Evolutionary conservation across 2,888 invertebrate species (phyloP), one percentile per base, ranked within the genome.

Genomic region (Apamea monoglypha): DNA sequence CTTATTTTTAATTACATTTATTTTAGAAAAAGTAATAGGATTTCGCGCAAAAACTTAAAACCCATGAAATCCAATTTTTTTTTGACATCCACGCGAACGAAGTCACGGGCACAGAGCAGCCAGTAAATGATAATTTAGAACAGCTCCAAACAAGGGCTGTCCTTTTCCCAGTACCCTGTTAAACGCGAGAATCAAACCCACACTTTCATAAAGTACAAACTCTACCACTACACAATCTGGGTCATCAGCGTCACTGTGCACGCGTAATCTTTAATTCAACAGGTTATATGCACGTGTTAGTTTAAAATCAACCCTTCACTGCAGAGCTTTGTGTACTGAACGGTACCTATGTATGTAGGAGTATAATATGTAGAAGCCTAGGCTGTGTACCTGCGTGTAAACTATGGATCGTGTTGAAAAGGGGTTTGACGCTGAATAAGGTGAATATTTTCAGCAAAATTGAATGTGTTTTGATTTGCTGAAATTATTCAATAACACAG

Each of bases 211-310:
- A 21, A 29, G 2, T 4, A 36, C 14, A 56, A 53, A 21, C n/a
- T 61, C 44, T 32, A 56, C 25, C 56, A 70, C 63, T 50, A 21
- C 40, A 64, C 75, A 40, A 74, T 72, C 0, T 10, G 2, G 53
- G 64, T 76, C 66, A 40, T 66, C 76, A 77, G 36, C 81, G 59
- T 53, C 71, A 72, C 74, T 74, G 53, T 81, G 75, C 50, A 78
- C 47, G 86, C 53, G 36, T 85, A 63, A 85, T 85, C 83, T 83
- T 85, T 85, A 85, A 85, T 85, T 85, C 85, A 85, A 83, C 86
- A 86, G 85, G 86, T 85, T 74, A 86, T 76, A 68, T 69, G 68
- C 83, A 83, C 85, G 72, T 75, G 68, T 56, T 77, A 72, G 76
- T 83, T 72, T 82, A 86, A 86, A 85, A 69, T 73, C 74, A 83